Evolutionary conservation across 2,113 vertebrate genomes (phyloP).

Genomic region (Cromileptes altivelis): DNA sequence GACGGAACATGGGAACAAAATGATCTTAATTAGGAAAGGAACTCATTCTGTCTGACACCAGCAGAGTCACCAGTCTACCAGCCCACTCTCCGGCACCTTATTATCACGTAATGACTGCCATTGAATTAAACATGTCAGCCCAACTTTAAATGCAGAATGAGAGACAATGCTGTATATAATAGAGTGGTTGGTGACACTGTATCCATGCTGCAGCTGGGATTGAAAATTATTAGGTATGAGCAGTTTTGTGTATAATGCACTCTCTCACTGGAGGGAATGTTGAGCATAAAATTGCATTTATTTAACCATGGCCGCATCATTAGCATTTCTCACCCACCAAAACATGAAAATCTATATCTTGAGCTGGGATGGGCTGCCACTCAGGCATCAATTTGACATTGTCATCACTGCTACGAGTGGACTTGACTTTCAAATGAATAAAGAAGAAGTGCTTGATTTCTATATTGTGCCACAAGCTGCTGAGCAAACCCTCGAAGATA

Average conservation of each 20-base stretch:
- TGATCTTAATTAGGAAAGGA: constrained; percentile 80
- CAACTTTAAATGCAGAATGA: constrained; percentile 53
- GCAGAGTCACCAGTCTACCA: constrained; percentile 70
- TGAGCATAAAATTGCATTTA: constrained; percentile 38
- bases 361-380: constrained; percentile 8
- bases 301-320: constrained; percentile 35
- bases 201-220: constrained; percentile 20
- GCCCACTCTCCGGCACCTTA: constrained; percentile 57
- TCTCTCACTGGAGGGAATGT: constrained; percentile 22
- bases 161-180: constrained; percentile 46
- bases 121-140: constrained; percentile 75
- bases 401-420: constrained; percentile 30
- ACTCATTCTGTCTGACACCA: constrained; percentile 75
- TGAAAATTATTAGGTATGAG: constrained; percentile 43
- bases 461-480: constrained; percentile 38
- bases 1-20: constrained; percentile 73
- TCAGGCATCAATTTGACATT: constrained; percentile 47
- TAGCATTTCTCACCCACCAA: constrained; percentile 46
- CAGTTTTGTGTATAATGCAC: constrained; percentile 34
- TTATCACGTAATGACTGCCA: constrained; percentile 77
- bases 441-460: constrained; percentile 39
- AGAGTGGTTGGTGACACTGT: constrained; percentile 30
- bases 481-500: constrained; percentile 16
- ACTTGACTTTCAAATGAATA: constrained; percentile 48
- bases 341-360: constrained; percentile 50